Evolutionary conservation across 2,888 invertebrate genomes (phyloP).

Genomic region (Ophioninae sp.): DNA sequence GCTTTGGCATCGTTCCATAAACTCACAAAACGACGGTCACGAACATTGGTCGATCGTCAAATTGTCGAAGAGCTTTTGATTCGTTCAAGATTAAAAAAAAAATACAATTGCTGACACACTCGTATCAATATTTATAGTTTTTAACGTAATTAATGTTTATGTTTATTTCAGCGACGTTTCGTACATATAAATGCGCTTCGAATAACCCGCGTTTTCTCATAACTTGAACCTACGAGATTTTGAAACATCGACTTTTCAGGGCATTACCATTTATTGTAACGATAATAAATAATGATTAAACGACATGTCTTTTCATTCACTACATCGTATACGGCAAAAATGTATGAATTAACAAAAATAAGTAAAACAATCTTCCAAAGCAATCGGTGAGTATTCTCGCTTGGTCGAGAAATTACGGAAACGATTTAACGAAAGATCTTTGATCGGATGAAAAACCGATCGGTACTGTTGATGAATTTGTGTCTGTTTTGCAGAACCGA

Average conservation of each 20-base stretch:
- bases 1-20: conserved; percentile 4
- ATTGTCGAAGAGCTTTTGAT: conserved; percentile 1
- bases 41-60: conserved; percentile 17
- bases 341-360: conserved; percentile 1
- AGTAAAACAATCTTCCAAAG: conserved; percentile 23
- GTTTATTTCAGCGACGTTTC: conserved; percentile 19
- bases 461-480: conserved; percentile 15
- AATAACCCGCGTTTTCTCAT: conserved; percentile 32
- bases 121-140: conserved; percentile 34
- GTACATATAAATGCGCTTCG: conserved; percentile 25
- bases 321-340: conserved; percentile 9
- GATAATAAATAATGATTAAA: conserved; percentile 71
- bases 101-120: conserved; percentile 15
- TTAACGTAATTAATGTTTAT: conserved; percentile 55
- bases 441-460: neutral
- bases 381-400: conserved; percentile 32
- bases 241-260: conserved; percentile 66
- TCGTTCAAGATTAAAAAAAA: neutral
- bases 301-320: conserved; percentile 62
- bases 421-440: conserved; percentile 29
- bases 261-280: conserved; percentile 68
- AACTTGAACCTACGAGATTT: conserved; percentile 49
- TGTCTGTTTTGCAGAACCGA: conserved; percentile 58
- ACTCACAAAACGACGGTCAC: neutral
- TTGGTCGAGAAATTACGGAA: conserved; percentile 10